These are phyloP conservation scores for Siphamia tubifer DNA, from an alignment of 2,113 vertebrate genomes.

Conservation along the genomic window DNA sequence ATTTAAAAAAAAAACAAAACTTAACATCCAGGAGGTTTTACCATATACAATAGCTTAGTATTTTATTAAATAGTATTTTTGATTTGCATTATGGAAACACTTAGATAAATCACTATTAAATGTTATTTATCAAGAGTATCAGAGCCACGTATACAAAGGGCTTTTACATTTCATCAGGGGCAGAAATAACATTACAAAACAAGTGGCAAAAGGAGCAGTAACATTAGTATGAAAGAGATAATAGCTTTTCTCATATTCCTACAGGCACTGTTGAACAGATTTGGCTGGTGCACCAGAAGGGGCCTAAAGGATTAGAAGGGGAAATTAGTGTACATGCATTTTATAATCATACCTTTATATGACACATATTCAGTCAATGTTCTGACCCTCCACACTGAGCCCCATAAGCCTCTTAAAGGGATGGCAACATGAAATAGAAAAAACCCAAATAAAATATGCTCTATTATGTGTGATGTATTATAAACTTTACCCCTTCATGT, in stretches of 20 bases:
- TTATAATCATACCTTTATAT: conserved; percentile 53
- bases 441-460: background rate
- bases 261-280: conserved; percentile 65
- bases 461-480: conserved; percentile 15
- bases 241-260: conserved; percentile 22
- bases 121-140: conserved; percentile 21
- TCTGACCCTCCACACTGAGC: conserved; percentile 25
- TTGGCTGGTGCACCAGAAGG: conserved; percentile 49
- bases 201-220: conserved; percentile 25
- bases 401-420: conserved; percentile 64
- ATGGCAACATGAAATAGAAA: conserved; percentile 22
- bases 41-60: background rate
- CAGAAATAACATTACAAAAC: conserved; percentile 33
- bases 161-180: conserved; percentile 8
- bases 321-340: conserved; percentile 41
- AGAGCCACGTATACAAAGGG: conserved; percentile 16
- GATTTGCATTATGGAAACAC: conserved; percentile 1
- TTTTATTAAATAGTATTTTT: conserved; percentile 7
- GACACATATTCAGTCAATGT: conserved; percentile 21
- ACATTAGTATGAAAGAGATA: conserved; percentile 28
- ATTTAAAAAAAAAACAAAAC: background rate
- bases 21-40: conserved; percentile 7
- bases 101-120: background rate
- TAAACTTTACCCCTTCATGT: background rate
- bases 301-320: conserved; percentile 44